These are phyloP conservation scores for Belonocnema kinseyi DNA, from an alignment of 1,140 invertebrate species.

Conservation along the genomic window DNA sequence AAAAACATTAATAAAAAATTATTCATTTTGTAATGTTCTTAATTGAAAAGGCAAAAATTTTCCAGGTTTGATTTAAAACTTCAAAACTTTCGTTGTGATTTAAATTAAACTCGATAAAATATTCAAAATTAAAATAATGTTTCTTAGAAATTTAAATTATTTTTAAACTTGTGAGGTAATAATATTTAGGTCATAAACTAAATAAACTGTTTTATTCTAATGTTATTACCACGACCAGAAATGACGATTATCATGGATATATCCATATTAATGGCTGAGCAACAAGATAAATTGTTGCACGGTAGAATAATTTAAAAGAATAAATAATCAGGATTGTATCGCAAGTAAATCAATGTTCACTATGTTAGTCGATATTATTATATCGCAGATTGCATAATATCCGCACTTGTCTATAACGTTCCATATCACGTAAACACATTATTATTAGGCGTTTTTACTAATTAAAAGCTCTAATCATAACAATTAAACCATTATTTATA, in stretches of 20 bases:
- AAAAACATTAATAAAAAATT: too few relatives aligned
- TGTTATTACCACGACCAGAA: neutral
- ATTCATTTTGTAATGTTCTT: too few relatives aligned
- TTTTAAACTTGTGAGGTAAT: too few relatives aligned
- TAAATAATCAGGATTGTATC: slow-evolving; percentile 21
- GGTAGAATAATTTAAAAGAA: slow-evolving; percentile 13
- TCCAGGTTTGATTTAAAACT: too few relatives aligned
- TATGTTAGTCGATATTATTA: neutral
- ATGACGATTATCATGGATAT: neutral
- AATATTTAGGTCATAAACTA: too few relatives aligned
- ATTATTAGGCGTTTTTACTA: slow-evolving; percentile 5
- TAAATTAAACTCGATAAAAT: too few relatives aligned
- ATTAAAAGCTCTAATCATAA: neutral
- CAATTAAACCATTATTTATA: neutral
- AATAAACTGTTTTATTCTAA: neutral
- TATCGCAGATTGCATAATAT: neutral
- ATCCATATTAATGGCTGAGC: neutral
- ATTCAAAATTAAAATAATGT: too few relatives aligned
- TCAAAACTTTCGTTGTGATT: too few relatives aligned
- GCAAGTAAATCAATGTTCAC: slow-evolving; percentile 12
- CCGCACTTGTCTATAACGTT: neutral
- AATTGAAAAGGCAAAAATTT: too few relatives aligned
- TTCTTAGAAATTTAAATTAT: too few relatives aligned
- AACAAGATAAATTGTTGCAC: neutral
- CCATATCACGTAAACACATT: slow-evolving; percentile 26